Percentiles rank a stretch among this genome's conserved stretches.
Evolutionary conservation across 2,113 vertebrate species (phyloP).

Genomic region (Ophthalmolycus amberensis): DNA sequence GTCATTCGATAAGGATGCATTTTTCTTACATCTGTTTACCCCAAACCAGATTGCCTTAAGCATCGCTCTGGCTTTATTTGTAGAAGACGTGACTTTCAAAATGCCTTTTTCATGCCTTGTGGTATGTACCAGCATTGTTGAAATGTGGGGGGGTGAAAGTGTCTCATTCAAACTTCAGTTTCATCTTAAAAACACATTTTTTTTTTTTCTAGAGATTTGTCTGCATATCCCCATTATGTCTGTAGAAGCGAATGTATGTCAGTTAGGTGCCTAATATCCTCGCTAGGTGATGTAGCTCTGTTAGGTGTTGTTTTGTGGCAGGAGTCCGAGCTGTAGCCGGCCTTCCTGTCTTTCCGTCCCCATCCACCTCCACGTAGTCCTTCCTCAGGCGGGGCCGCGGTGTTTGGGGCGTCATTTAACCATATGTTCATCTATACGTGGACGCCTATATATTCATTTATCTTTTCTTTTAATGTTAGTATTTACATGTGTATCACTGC

Average conservation of each 20-base stretch:
- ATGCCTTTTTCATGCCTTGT: slow-evolving; percentile 28
- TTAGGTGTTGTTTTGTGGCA: slow-evolving; percentile 64
- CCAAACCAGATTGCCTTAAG: slow-evolving; percentile 45
- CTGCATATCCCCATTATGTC: slow-evolving; percentile 66
- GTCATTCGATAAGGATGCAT: slow-evolving; percentile 26
- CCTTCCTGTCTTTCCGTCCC: slow-evolving; percentile 50
- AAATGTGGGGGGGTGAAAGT: slow-evolving; percentile 7
- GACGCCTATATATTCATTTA: slow-evolving; percentile 70
- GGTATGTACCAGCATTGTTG: slow-evolving; percentile 61
- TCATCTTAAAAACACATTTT: slow-evolving; percentile 24
- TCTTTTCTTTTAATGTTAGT: slow-evolving; percentile 70
- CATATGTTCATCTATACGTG: slow-evolving; percentile 70
- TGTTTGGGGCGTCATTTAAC: slow-evolving; percentile 68
- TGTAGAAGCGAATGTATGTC: slow-evolving; percentile 76
- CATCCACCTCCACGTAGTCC: slow-evolving; percentile 35
- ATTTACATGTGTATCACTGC: slow-evolving; percentile 69
- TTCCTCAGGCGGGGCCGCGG: slow-evolving; percentile 10
- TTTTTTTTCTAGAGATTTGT: slow-evolving; percentile 58
- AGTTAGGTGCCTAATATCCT: slow-evolving; percentile 71
- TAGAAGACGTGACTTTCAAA: slow-evolving; percentile 22
- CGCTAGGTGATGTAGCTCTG: slow-evolving; percentile 68
- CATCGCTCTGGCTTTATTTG: slow-evolving; percentile 43
- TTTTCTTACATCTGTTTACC: slow-evolving; percentile 44
- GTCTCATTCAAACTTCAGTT: slow-evolving; percentile 55
- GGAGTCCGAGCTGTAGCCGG: slow-evolving; percentile 55